Evolutionary conservation across 1,140 invertebrate genomes (phyloP).

Genomic region (Littorina saxatilis): DNA sequence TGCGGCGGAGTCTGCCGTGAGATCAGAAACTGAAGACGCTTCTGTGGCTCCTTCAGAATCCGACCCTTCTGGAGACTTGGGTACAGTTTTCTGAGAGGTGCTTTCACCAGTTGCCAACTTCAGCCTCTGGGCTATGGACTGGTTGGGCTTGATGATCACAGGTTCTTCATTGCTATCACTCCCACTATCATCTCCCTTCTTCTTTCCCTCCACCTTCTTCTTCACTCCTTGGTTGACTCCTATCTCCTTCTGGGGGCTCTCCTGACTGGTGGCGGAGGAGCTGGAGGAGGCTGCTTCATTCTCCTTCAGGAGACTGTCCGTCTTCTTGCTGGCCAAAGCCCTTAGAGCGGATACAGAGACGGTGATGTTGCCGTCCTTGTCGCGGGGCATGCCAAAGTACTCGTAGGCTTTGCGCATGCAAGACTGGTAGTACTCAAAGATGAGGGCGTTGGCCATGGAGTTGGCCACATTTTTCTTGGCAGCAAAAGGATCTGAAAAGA

Average conservation of each 20-base stretch:
- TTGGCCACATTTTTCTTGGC: conserved; percentile 76
- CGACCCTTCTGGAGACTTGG: background rate
- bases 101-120: background rate
- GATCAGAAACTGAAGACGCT: background rate
- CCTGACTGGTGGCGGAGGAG: background rate
- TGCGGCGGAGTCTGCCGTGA: background rate
- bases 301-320: conserved; percentile 4
- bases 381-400: conserved; percentile 77
- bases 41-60: background rate
- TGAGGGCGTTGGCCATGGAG: conserved; percentile 72
- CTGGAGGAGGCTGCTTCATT: background rate
- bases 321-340: conserved; percentile 21
- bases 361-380: conserved; percentile 30
- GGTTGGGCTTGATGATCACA: conserved; percentile 13
- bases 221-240: background rate
- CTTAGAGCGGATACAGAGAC: conserved; percentile 34
- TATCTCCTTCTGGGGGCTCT: background rate
- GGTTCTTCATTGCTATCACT: background rate
- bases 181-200: background rate
- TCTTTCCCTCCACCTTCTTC: background rate
- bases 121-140: conserved; percentile 9
- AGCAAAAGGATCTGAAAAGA: conserved; percentile 76
- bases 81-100: background rate
- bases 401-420: conserved; percentile 74
- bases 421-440: conserved; percentile 77